phyloP scores from a whole-genome alignment of 2,888 invertebrate species.

The Iselma pallidipennis region DNA sequence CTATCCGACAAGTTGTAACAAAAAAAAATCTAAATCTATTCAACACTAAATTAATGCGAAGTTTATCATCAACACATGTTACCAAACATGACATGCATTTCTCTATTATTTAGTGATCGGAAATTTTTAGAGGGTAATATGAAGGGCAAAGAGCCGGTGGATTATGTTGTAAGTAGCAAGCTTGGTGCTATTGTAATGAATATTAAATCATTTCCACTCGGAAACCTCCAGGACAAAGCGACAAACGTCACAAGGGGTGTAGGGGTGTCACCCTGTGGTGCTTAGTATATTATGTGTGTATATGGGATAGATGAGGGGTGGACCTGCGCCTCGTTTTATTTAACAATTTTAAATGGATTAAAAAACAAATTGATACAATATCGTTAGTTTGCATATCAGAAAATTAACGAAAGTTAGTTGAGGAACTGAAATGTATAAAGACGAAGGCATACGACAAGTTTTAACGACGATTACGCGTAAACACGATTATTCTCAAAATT shows the following conservation, averaged over 20 bases:
- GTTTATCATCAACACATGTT: conserved; percentile 49
- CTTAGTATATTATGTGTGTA: neutral
- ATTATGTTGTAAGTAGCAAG: conserved; percentile 50
- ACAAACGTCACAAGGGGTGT: conserved; percentile 36
- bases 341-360: conserved; percentile 22
- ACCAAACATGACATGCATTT: conserved; percentile 46
- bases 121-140: conserved; percentile 3
- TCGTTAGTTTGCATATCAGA: no score
- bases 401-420: no score
- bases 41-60: conserved; percentile 35
- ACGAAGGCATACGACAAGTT: no score
- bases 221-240: conserved; percentile 40
- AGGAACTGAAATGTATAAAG: no score
- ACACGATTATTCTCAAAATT: no score
- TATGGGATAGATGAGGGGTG: neutral
- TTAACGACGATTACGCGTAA: no score
- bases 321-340: conserved; percentile 17
- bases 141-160: conserved; percentile 31
- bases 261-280: conserved; percentile 24
- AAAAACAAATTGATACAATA: conserved; percentile 11
- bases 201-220: conserved; percentile 53
- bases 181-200: conserved; percentile 49
- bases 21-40: conserved; percentile 2
- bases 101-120: conserved; percentile 39
- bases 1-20: neutral